Evolutionary conservation across 1,140 invertebrate genomes (phyloP), one percentile per base, ranked within the genome.

Genomic region (Ptiloglossa arizonensis): DNA sequence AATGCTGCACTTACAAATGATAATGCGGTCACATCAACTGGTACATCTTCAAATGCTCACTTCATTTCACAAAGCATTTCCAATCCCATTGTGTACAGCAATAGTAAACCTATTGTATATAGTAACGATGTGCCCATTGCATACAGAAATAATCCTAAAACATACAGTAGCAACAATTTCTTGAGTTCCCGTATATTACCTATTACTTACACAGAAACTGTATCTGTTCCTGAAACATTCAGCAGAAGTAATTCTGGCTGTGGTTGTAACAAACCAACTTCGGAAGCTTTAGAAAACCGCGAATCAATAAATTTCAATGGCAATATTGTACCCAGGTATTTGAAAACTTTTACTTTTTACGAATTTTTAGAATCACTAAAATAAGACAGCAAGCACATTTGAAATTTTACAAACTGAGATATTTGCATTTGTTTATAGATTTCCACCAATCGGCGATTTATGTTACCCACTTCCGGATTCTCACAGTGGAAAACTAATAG

Each of bases 381-480:
- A 22, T 22, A 52, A 60, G 2, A n/a, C 2, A 41, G 17, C 5
- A 57, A 29, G 0, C 1, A 24, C 19, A 11, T 44, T 52, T 27
- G 22, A 35, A 17, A 15, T 72, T 66, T 15, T 56, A 17, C 35
- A 35, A 3, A 35, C 35, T 35, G 35, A 35, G 9, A 35, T 35
- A 35, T 35, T 35, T 35, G 32, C 56, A 35, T 35, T 41, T 32
- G 17, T 66, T 64, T n/a, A 46, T 59, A 86, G 84, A 0, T 85
- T 86, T 24, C 13, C 70, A 56, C 80, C 84, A n/a, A 70, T 86
- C 22, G 83, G 80, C 15, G 83, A 85, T 24, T 29, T 85, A 11
- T 86, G 84, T 19, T 64, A 73, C 4, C 83, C 84, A 8, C 68
- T 54, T 27, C 59, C 38, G 19, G 72, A 35, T 35, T 11, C 54